Conservation (phyloP, 2,113 vertebrate genomes). For the Nibea albiflora region DNA sequence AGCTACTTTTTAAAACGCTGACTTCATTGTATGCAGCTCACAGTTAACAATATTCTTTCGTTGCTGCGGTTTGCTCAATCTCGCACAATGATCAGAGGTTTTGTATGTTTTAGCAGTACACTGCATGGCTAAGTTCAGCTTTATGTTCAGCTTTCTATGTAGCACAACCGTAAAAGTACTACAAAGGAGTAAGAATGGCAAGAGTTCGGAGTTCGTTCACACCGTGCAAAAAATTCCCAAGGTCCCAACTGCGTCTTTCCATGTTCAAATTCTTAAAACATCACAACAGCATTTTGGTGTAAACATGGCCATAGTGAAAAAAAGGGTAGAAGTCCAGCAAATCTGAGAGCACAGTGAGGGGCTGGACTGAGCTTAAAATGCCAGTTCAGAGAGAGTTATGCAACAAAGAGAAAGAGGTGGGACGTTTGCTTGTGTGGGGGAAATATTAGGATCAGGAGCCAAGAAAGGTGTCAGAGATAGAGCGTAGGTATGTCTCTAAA, state of each 20-base stretch:
- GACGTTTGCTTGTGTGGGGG: not conserved
- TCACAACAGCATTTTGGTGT: not conserved
- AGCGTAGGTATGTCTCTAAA: constrained; percentile 33
- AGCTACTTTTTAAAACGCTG: not conserved
- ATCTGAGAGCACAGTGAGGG: not conserved
- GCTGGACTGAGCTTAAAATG: not conserved
- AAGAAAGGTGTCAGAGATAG: not conserved
- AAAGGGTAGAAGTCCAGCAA: not conserved
- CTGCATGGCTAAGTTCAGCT: too few relatives aligned
- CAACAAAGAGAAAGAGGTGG: not conserved
- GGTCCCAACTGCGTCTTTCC: not conserved
- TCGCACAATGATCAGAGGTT: not conserved
- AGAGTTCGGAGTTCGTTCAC: too few relatives aligned
- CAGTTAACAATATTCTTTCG: too few relatives aligned
- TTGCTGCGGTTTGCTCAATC: not conserved
- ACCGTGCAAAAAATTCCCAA: too few relatives aligned
- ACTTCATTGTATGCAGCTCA: not conserved
- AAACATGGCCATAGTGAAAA: not conserved
- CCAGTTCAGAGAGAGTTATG: not conserved
- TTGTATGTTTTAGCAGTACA: not conserved
- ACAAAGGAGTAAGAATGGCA: too few relatives aligned
- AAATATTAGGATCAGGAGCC: not conserved
- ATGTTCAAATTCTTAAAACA: not conserved
- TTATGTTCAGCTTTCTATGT: too few relatives aligned
- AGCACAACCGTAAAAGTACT: too few relatives aligned